phyloP scores from a whole-genome alignment of 2,797 vertebrate species.

The Salmo trutta region DNA sequence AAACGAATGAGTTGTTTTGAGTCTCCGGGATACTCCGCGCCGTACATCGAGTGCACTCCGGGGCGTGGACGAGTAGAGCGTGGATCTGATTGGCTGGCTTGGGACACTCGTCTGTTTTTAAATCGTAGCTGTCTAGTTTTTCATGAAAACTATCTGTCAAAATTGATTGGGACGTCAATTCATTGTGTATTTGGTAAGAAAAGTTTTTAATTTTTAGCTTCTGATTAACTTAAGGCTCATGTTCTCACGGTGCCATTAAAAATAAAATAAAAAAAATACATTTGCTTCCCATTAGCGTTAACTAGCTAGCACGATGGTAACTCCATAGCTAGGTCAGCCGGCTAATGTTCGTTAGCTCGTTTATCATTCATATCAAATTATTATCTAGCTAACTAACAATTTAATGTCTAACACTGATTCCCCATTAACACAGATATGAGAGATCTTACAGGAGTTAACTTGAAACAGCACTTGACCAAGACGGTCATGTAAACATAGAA shows the following conservation, averaged over 20 bases:
- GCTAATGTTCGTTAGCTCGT: not conserved
- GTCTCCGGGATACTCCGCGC: not conserved
- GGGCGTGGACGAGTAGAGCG: slow-evolving; percentile 30
- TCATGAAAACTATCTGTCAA: slow-evolving; percentile 39
- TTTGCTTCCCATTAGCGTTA: not conserved
- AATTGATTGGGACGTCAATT: not conserved
- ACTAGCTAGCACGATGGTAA: not conserved
- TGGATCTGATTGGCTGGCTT: slow-evolving; percentile 61
- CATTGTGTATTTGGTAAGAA: slow-evolving; percentile 5
- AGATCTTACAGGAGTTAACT: no score
- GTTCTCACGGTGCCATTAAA: not conserved
- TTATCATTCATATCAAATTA: slow-evolving; percentile 15
- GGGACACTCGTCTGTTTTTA: slow-evolving; percentile 58
- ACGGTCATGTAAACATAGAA: not conserved
- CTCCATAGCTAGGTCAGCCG: not conserved
- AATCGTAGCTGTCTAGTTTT: slow-evolving; percentile 34
- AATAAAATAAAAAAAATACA: not conserved
- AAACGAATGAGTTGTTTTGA: no score
- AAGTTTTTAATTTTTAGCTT: rapidly evolving
- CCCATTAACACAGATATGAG: no score
- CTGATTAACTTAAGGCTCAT: rapidly evolving
- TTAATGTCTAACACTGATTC: no score
- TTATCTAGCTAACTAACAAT: not conserved
- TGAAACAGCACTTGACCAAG: no score
- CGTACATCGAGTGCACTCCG: not conserved